Evolutionary conservation across 2,888 invertebrate genomes (phyloP), one percentile per base, ranked within the genome.

Genomic region (Sthenelais limicola): DNA sequence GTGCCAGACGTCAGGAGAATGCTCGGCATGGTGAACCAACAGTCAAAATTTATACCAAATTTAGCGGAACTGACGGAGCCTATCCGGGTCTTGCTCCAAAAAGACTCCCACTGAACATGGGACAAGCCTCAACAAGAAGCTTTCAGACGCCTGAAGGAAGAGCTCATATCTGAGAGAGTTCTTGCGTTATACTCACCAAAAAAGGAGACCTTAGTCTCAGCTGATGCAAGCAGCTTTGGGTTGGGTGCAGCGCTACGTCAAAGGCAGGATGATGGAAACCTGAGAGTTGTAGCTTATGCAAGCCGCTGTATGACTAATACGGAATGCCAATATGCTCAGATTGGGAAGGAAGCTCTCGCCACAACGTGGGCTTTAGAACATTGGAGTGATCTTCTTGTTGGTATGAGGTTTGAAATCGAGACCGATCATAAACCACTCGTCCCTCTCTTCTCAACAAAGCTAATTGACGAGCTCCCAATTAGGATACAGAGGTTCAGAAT

Each of bases 181-280:
- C 77, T 88, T 26, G 78, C 82, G 12, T 76, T 80, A 56, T 88
- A 80, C 75, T 83, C 86, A 72, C 76, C 78, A 12, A 76, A 75
- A 3, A 73, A 78, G 24, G 49, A 68, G 1, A 78, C 76, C 0
- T 52, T 73, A 0, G 66, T 84, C 0, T 77, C 78, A 18, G 82
- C 86, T 3, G 86, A 88, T 78, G 81, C 84, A 0, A 83, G 83
- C 3, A 76, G 78, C 3, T 80, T 78, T 58, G 86, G 85, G 7
- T 33, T 87, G n/a, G 86, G 84, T 0, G 83, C 81, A 0, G 83
- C 80, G 0, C 74, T 72, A 9, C 54, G 58, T n/a, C 74, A 74
- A 52, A 38, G 18, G 2, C 0, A 71, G 18, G 73, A 75, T 4
- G 71, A 77, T n/a, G 74, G 74, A 5, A 26, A 62, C 15, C 73